A percentile compares a stretch with the other conserved stretches of the same genome.
These are phyloP conservation scores for Florisuga fusca DNA, from an alignment of 2,797 vertebrate genomes.

Conservation along the genomic window DNA sequence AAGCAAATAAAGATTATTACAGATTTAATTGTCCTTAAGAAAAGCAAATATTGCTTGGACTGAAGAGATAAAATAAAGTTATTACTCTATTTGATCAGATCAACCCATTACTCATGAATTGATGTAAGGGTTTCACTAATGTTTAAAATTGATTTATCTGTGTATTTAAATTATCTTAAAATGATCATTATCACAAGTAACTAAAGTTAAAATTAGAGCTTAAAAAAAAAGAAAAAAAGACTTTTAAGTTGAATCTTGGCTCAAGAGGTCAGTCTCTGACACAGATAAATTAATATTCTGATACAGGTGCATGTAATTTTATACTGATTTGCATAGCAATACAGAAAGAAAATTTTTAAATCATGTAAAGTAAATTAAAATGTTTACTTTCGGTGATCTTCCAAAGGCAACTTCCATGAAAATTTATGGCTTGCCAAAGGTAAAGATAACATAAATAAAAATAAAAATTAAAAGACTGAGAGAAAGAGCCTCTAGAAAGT, in stretches of 20 bases:
- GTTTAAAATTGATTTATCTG: neutral
- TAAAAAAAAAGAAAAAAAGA: neutral
- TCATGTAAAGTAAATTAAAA: too few relatives aligned
- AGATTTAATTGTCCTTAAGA: neutral
- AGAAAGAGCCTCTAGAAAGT: neutral
- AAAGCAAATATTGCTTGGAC: accelerated
- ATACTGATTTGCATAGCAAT: too few relatives aligned
- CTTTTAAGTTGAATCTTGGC: neutral
- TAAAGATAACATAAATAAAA: neutral
- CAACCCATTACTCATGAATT: accelerated
- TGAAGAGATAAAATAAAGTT: neutral
- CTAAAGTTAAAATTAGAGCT: neutral
- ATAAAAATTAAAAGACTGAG: neutral
- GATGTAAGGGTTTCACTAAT: neutral
- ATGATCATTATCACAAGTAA: neutral
- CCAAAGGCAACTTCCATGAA: neutral
- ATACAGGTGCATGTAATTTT: too few relatives aligned
- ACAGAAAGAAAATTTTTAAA: too few relatives aligned
- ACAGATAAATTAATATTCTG: neutral
- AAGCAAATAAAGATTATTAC: neutral
- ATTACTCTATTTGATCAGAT: neutral
- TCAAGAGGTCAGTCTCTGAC: neutral
- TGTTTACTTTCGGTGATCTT: neutral
- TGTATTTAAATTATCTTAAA: neutral
- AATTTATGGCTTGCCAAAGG: neutral